Evolutionary conservation across 2,888 invertebrate species (phyloP).

Genomic region (Cabera pusaria): DNA sequence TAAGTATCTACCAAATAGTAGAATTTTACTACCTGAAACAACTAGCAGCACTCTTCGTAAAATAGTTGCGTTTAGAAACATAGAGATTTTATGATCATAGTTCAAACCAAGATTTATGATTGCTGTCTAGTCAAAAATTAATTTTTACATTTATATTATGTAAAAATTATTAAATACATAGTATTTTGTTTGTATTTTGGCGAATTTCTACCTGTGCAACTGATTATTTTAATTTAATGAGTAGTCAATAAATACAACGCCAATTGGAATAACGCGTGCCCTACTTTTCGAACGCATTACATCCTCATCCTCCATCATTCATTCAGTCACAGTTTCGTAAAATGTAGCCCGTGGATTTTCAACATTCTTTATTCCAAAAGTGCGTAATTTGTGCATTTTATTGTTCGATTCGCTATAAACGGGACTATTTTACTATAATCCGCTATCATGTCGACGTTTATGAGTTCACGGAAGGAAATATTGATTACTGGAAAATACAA

Average conservation of each 20-base stretch:
- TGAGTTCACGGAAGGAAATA: constrained; percentile 84
- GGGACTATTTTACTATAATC: constrained; percentile 43
- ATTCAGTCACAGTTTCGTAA: constrained; percentile 56
- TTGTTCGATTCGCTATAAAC: constrained; percentile 43
- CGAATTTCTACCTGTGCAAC: background rate
- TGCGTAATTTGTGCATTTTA: constrained; percentile 57
- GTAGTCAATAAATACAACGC: background rate
- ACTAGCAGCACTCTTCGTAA: constrained; percentile 33
- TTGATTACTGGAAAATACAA: constrained; percentile 97
- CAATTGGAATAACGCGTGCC: constrained; percentile 26
- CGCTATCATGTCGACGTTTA: constrained; percentile 36
- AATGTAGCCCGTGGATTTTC: constrained; percentile 60
- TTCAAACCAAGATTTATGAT: too few relatives aligned
- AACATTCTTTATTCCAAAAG: constrained; percentile 54
- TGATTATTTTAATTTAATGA: background rate
- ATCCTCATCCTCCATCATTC: constrained; percentile 36
- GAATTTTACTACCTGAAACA: constrained; percentile 2
- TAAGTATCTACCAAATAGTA: constrained; percentile 27
- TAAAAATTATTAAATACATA: background rate
- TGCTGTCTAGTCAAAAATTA: background rate
- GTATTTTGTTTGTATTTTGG: background rate
- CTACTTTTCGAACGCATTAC: constrained; percentile 46
- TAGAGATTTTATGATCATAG: background rate
- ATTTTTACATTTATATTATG: background rate
- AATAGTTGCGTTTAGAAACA: constrained; percentile 40